phyloP scores from a whole-genome alignment of 2,888 invertebrate genomes.

The Erynnis tages region DNA sequence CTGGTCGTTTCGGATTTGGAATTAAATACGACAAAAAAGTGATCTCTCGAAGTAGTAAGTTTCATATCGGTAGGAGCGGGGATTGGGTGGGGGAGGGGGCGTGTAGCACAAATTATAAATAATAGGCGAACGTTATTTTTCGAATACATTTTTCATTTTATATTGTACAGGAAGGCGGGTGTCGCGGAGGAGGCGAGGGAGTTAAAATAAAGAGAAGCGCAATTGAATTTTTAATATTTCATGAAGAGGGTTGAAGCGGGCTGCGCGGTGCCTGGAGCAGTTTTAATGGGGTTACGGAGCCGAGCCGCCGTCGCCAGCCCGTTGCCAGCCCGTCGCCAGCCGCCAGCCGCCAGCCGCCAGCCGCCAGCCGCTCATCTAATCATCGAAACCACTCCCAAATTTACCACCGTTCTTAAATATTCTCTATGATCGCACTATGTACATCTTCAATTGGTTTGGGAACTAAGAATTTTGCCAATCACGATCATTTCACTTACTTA shows the following conservation, averaged over 20 bases:
- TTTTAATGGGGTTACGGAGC: constrained; percentile 74
- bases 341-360: not conserved
- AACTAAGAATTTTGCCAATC: too few species aligned
- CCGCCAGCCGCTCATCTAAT: too few species aligned
- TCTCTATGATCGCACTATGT: too few species aligned
- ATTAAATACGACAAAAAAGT: constrained; percentile 19
- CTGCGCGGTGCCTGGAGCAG: constrained; percentile 57
- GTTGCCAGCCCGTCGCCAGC: not conserved
- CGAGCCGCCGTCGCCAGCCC: constrained; percentile 28
- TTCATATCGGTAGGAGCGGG: constrained; percentile 40
- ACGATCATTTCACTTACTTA: too few species aligned
- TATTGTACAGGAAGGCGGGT: constrained; percentile 69
- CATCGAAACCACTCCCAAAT: too few species aligned
- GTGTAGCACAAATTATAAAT: constrained; percentile 76
- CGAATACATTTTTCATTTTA: constrained; percentile 80
- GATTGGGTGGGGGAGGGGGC: constrained; percentile 43
- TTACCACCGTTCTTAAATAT: too few species aligned
- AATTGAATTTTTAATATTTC: constrained; percentile 82
- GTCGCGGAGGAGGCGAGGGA: constrained; percentile 66
- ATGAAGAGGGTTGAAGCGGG: constrained; percentile 70
- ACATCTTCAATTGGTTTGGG: too few species aligned
- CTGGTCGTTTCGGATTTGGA: constrained; percentile 24
- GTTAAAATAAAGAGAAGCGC: constrained; percentile 82
- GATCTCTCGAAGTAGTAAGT: constrained; percentile 24
- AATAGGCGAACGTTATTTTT: constrained; percentile 78